Conservation (phyloP, 2,113 vertebrate genomes). For the Neodon shergylaensis region DNA sequence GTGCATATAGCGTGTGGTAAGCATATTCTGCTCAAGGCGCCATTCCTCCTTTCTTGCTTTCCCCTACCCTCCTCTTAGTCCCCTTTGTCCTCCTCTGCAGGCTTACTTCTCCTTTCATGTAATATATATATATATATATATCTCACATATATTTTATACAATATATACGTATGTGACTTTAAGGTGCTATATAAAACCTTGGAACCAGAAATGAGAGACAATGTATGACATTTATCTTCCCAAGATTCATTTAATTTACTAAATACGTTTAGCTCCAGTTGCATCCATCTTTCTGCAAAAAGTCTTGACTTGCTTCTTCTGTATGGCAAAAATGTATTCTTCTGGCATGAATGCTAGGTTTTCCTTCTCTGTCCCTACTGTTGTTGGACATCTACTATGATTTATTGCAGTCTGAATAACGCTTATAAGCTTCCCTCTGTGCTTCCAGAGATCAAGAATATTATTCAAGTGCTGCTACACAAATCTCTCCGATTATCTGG, state of each 20-base stretch:
- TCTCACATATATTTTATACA: background rate
- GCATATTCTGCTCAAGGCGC: background rate
- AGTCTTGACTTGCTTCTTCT: background rate
- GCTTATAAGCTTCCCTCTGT: background rate
- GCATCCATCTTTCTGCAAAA: background rate
- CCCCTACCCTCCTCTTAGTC: background rate
- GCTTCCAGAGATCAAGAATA: background rate
- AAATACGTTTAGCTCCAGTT: background rate
- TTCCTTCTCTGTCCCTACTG: too few species aligned
- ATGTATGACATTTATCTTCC: background rate
- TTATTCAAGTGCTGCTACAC: background rate
- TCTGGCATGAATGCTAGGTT: background rate
- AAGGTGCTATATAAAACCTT: background rate
- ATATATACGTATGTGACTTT: background rate
- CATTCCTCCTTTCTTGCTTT: background rate
- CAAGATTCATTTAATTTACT: background rate
- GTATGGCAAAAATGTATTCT: background rate
- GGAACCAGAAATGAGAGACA: background rate
- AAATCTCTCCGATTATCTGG: background rate
- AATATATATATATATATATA: background rate
- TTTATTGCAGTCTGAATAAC: background rate
- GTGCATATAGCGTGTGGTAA: background rate
- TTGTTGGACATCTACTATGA: background rate
- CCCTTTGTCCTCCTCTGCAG: background rate
- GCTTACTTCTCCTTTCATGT: background rate